Percentiles rank a stretch among this genome's conserved stretches.
These are phyloP conservation scores for Eilema depressum DNA, from an alignment of 2,888 invertebrate genomes.

Conservation along the genomic window DNA sequence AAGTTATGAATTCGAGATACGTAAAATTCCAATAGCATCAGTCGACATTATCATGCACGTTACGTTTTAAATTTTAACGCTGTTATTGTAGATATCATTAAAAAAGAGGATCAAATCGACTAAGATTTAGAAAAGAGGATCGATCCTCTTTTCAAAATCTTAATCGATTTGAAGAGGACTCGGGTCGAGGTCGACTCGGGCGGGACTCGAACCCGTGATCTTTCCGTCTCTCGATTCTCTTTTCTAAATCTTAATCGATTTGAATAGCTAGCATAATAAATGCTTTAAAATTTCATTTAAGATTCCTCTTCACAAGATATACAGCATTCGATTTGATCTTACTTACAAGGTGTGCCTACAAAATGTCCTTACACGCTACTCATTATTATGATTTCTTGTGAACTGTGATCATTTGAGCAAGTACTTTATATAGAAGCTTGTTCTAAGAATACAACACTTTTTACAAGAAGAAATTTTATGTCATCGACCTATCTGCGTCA, in stretches of 20 bases:
- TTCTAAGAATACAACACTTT: not conserved
- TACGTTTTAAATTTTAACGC: no score
- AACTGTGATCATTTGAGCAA: not conserved
- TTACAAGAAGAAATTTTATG: not conserved
- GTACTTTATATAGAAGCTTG: not conserved
- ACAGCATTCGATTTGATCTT: not conserved
- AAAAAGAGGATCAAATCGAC: no score
- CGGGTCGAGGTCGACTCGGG: no score
- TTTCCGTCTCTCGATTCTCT: no score
- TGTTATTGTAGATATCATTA: not conserved
- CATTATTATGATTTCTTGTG: not conserved
- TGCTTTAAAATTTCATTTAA: no score
- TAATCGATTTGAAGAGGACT: no score
- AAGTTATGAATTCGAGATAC: not conserved
- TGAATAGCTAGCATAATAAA: no score
- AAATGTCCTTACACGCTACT: not conserved
- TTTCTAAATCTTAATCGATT: no score
- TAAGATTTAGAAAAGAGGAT: no score
- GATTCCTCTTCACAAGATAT: not conserved
- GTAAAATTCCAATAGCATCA: not conserved
- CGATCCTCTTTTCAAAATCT: no score
- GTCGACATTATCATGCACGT: no score
- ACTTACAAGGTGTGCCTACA: not conserved
- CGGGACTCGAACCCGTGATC: no score
- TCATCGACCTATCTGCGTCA: not conserved